Base-by-base conservation (phyloP, 2,888 invertebrate genomes). In the Cetonia aurata region DNA sequence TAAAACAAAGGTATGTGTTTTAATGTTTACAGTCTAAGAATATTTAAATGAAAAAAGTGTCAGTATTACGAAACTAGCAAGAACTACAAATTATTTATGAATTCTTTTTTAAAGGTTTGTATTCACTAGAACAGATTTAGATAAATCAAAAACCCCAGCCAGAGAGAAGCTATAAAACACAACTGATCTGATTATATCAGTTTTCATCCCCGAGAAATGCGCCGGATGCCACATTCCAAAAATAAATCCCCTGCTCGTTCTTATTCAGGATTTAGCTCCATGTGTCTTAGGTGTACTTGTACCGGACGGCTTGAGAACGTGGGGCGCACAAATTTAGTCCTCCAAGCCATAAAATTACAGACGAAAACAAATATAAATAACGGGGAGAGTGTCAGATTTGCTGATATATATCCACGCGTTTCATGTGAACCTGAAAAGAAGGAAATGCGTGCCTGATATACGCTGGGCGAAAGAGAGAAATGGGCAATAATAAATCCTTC, bases 301-400 rank as follows among this genome's bases (percentile, higher is more conserved):
- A 62, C 37, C 17, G 37, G 15, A 41, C 13, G 33, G 62, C 62
- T 62, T 62, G 62, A 56, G 69, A 60, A 69, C 69, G 60, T 69
- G 69, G 53, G 48, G 48, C 65, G 52, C 57, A 57, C 67, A 56
- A 70, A 57, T 67, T 67, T 70, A 70, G 59, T 67, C 44, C 57
- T 70, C 59, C 48, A 25, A 52, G 70, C 52, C 52, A 59, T 70
- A 67, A 70, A 70, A 70, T 70, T 70, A 70, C 62, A 62, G 59
- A 70, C 66, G 70, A 67, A 70, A 70, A 70, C 70, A 70, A 70
- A 67, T 70, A 70, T 70, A 70, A 70, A 70, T 70, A 70, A 62
- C 57, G 69, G 42, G 33, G 60, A 69, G 52, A 52, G 52, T 60
- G 69, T 69, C 69, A 60, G 60, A 69, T 69, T 69, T 69, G 60